Evolutionary conservation across 2,113 vertebrate genomes (phyloP), one percentile per base, ranked within the genome.

Genomic region (Columba livia): DNA sequence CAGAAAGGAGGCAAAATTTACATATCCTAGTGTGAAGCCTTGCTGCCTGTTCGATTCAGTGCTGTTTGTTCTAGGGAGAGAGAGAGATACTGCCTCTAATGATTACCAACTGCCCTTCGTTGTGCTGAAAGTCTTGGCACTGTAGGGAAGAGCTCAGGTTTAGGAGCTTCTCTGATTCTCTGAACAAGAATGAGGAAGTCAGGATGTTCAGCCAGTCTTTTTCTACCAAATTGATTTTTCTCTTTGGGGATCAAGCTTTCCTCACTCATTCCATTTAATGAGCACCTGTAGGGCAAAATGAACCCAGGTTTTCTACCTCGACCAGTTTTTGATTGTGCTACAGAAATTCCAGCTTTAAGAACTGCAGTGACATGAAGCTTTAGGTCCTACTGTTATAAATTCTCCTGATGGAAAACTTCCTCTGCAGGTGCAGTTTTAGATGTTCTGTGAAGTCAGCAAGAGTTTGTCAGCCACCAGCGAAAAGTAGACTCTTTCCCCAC

Each of bases 381-480:
- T 75, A 36, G 18, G 53, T 82, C 24, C 61, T 89, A 29, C 12
- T 79, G 42, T 79, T 85, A 36, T 2, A 91, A 94, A 92, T 26
- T 36, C 32, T 79, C 1, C 12, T 65, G 31, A 56, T 6, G 32
- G 62, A 77, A 94, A 77, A 32, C 29, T 60, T 79, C 12, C 23
- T 89, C 62, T 91, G 56, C 56, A 88, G 56, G n/a, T 85, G 28
- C 8, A 70, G 11, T 87, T 89, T 88, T 72, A 82, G 54, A 38
- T 90, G 54, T 60, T 91, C 44, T 70, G 73, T 89, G 71, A 91
- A 94, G 56, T 89, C 89, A 85, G 91, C 70, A 89, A 83, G 88
- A 69, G 28, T 73, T 78, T 91, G 31, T 73, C 89, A 93, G 54
- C 31, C 47, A 69, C 31, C n/a, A 81, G 73, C 62, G 54, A 91